Percentiles rank a stretch among this genome's conserved stretches.
Evolutionary conservation across 2,888 invertebrate species (phyloP).

Genomic region (Andrena flavipes): DNA sequence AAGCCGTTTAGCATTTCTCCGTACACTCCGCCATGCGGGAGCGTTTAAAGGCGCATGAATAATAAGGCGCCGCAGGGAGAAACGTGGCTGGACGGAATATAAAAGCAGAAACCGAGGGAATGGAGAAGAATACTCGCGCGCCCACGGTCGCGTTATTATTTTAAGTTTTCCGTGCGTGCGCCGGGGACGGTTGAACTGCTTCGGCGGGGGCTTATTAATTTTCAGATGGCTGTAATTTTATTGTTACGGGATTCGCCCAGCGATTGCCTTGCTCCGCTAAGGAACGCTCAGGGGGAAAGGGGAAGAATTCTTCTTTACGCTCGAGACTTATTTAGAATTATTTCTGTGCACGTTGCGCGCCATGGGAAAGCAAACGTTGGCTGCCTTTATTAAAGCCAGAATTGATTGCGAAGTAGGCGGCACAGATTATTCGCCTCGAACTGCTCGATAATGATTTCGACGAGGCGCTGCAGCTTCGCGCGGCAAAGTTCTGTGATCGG

Average conservation of each 20-base stretch:
- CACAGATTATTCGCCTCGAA: too few relatives aligned
- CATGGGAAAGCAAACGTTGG: too few relatives aligned
- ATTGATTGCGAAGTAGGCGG: too few relatives aligned
- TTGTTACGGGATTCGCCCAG: conserved; percentile 22
- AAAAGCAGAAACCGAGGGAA: conserved; percentile 50
- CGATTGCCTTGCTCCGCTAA: conserved; percentile 23
- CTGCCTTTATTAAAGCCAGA: too few relatives aligned
- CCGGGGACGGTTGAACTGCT: conserved; percentile 22
- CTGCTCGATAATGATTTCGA: too few relatives aligned
- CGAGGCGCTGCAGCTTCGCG: too few relatives aligned
- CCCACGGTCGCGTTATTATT: conserved; percentile 49
- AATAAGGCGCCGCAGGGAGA: conserved; percentile 58
- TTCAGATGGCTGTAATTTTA: conserved; percentile 37
- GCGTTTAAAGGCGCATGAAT: conserved; percentile 70
- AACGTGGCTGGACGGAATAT: conserved; percentile 50
- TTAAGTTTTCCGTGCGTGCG: conserved; percentile 33
- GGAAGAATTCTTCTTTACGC: background rate
- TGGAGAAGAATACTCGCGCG: conserved; percentile 48
- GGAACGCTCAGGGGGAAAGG: background rate
- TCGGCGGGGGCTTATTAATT: conserved; percentile 45
- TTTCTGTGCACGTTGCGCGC: background rate
- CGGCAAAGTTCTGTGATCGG: too few relatives aligned
- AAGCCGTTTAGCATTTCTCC: conserved; percentile 61
- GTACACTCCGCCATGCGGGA: conserved; percentile 45
- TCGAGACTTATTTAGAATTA: background rate